These are phyloP conservation scores for Plecturocebus donacophilus DNA, from an alignment of 2,113 vertebrate genomes.

Conservation along the genomic window DNA sequence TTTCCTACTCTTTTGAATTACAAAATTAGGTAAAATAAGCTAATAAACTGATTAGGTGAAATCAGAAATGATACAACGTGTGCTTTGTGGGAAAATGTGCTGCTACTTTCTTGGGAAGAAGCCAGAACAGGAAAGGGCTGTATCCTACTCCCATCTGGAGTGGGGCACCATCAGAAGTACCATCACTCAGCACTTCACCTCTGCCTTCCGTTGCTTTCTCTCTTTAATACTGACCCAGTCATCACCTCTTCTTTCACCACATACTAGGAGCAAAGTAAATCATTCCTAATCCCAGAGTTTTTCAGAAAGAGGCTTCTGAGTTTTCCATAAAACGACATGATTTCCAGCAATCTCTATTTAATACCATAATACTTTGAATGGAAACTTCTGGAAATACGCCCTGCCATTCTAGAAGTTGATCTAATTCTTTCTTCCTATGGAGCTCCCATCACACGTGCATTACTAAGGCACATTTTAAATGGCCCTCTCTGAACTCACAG, in stretches of 20 bases:
- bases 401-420: background rate
- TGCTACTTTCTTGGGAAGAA: background rate
- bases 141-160: background rate
- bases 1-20: background rate
- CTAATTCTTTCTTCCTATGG: slow-evolving; percentile 43
- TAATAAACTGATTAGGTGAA: background rate
- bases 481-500: background rate
- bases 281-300: background rate
- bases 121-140: background rate
- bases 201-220: background rate
- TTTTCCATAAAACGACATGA: slow-evolving; percentile 23
- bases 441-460: background rate
- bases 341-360: slow-evolving; percentile 1
- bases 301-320: slow-evolving; percentile 41
- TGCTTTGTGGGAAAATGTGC: background rate
- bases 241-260: background rate
- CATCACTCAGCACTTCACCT: background rate
- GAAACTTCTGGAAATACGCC: slow-evolving; percentile 40
- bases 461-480: background rate
- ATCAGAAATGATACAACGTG: background rate
- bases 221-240: background rate
- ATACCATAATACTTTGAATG: background rate
- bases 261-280: background rate
- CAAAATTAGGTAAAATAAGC: background rate
- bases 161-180: background rate